phyloP scores from a whole-genome alignment of 2,113 vertebrate species.

The Polyodon spathula region DNA sequence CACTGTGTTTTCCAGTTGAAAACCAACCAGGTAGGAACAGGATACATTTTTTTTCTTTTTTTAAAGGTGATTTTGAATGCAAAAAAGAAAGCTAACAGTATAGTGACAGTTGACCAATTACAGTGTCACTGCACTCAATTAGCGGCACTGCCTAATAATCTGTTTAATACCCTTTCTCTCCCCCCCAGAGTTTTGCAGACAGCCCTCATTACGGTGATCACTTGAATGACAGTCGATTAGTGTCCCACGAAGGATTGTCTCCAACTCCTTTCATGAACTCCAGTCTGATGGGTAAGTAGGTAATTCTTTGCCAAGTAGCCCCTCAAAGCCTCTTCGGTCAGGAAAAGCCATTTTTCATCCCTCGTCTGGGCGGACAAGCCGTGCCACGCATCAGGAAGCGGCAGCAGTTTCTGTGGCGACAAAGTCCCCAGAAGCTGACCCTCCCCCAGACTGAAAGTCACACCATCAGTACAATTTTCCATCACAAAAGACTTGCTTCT shows the following conservation, averaged over 20 bases:
- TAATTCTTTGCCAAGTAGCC: slow-evolving; percentile 58
- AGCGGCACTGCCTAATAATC: slow-evolving; percentile 70
- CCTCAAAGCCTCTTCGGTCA: slow-evolving; percentile 55
- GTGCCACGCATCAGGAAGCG: slow-evolving; percentile 46
- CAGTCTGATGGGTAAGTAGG: slow-evolving; percentile 95
- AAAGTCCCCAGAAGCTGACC: slow-evolving; percentile 38
- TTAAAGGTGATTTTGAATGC: slow-evolving; percentile 11
- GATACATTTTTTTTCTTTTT: not conserved
- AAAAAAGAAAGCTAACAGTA: slow-evolving; percentile 38
- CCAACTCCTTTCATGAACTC: slow-evolving; percentile 98
- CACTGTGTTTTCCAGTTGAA: too few relatives aligned
- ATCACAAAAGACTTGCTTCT: slow-evolving; percentile 43
- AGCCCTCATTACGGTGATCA: slow-evolving; percentile 96
- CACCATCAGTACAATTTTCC: slow-evolving; percentile 54
- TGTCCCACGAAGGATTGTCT: slow-evolving; percentile 93
- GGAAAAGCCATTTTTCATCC: slow-evolving; percentile 41
- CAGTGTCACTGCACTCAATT: slow-evolving; percentile 70
- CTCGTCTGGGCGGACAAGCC: slow-evolving; percentile 39
- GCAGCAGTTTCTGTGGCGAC: slow-evolving; percentile 33
- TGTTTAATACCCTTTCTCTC: slow-evolving; percentile 80
- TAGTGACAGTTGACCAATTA: slow-evolving; percentile 51
- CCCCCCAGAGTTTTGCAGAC: slow-evolving; percentile 87
- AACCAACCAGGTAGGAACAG: too few relatives aligned
- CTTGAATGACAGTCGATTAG: slow-evolving; percentile 97
- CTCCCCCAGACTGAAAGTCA: slow-evolving; percentile 49